Percentiles rank a stretch among this genome's conserved stretches.
Evolutionary conservation across 2,888 invertebrate species (phyloP).

Genomic region (Seira sanloemensis): DNA sequence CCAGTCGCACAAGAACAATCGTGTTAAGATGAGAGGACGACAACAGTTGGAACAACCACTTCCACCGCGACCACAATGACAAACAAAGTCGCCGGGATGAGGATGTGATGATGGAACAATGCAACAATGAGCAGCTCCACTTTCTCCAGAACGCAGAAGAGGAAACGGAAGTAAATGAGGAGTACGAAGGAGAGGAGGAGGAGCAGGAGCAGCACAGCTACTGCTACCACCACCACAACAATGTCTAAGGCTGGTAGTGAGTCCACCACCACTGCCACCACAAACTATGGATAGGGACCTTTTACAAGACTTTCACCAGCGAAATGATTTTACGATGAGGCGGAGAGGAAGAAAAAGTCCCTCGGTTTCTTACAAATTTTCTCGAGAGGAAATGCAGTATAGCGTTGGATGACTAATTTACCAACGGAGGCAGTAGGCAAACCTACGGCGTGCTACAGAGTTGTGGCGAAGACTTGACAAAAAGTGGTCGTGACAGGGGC

Average conservation of each 20-base stretch:
- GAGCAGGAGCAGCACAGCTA: constrained; percentile 43
- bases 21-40: not conserved
- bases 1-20: not conserved
- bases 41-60: constrained; percentile 38
- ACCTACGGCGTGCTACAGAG: not conserved
- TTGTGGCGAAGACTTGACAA: not conserved
- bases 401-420: constrained; percentile 45
- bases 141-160: constrained; percentile 13
- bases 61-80: constrained; percentile 52
- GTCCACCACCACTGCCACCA: constrained; percentile 41
- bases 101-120: constrained; percentile 23
- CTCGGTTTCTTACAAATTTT: too few species aligned
- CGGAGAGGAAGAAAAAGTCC: not conserved
- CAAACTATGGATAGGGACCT: constrained; percentile 46
- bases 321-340: not conserved
- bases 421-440: constrained; percentile 23
- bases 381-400: not conserved
- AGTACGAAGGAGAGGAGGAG: constrained; percentile 36
- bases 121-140: constrained; percentile 19
- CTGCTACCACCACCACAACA: constrained; percentile 50
- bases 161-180: constrained; percentile 12
- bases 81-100: constrained; percentile 28
- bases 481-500: not conserved
- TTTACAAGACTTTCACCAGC: not conserved
- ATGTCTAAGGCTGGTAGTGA: constrained; percentile 34